These are phyloP conservation scores for Caenorhabditis zanzibari DNA, from an alignment of 2,888 invertebrate genomes.

Conservation along the genomic window DNA sequence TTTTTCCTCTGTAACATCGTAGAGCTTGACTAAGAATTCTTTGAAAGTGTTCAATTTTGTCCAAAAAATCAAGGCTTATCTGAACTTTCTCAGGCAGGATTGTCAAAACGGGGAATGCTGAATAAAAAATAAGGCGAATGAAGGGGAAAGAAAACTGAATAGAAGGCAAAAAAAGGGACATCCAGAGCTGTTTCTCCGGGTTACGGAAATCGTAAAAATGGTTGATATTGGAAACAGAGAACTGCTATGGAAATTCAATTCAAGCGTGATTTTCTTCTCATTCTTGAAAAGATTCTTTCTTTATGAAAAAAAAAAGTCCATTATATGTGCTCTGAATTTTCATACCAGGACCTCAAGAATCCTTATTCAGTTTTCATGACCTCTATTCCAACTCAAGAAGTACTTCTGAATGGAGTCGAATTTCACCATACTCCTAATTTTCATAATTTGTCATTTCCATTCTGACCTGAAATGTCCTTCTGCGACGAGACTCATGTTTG, in stretches of 20 bases:
- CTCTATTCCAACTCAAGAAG: not conserved
- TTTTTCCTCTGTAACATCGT: not conserved
- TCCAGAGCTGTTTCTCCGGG: constrained; percentile 27
- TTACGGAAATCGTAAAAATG: constrained; percentile 41
- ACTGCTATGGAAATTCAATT: constrained; percentile 25
- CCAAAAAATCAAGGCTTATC: not conserved
- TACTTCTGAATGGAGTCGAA: constrained; percentile 14
- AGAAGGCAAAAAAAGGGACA: constrained; percentile 29
- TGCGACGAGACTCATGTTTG: constrained; percentile 65
- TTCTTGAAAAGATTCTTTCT: too few relatives aligned
- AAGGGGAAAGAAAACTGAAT: constrained; percentile 20
- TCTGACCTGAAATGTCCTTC: constrained; percentile 68
- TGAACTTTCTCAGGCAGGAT: constrained; percentile 36
- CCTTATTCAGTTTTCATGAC: constrained; percentile 5
- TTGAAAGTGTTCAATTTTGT: constrained; percentile 21
- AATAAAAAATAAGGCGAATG: not conserved
- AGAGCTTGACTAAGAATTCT: not conserved
- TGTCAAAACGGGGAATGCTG: not conserved
- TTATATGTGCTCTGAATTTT: too few relatives aligned
- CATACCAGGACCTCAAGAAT: too few relatives aligned
- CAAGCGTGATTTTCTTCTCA: not conserved
- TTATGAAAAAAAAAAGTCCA: not conserved
- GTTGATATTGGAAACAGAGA: constrained; percentile 15
- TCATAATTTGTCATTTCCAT: not conserved
- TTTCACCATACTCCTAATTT: constrained; percentile 9